These are phyloP conservation scores for Empidonax alnorum DNA, from an alignment of 2,113 vertebrate genomes.

Conservation along the genomic window DNA sequence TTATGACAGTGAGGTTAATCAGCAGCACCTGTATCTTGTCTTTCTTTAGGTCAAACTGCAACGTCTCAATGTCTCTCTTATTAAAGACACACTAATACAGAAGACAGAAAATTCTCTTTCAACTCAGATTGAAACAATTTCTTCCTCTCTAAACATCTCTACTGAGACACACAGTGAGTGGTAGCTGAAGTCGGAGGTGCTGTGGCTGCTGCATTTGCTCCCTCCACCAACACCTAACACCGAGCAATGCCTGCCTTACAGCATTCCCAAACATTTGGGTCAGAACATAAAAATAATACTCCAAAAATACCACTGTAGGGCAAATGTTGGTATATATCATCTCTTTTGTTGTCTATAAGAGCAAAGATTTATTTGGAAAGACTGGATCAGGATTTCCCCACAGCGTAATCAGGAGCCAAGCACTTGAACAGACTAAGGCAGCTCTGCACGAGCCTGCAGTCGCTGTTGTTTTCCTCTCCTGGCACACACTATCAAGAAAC, in stretches of 20 bases:
- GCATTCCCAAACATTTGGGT: neutral
- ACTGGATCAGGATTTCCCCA: neutral
- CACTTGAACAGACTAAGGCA: neutral
- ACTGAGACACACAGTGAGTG: neutral
- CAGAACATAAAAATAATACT: neutral
- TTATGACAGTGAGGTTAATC: neutral
- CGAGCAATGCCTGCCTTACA: neutral
- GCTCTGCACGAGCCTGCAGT: neutral
- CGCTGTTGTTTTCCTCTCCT: neutral
- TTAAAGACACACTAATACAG: neutral
- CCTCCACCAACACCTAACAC: neutral
- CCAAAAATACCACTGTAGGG: neutral
- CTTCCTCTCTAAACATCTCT: neutral
- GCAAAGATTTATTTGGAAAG: neutral
- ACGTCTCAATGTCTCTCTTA: neutral
- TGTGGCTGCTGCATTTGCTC: neutral
- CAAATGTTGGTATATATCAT: neutral
- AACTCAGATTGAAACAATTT: neutral
- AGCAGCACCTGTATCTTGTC: neutral
- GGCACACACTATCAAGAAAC: neutral
- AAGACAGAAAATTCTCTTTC: neutral
- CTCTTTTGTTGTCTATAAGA: neutral
- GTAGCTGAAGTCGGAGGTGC: neutral
- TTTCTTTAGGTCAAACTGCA: neutral
- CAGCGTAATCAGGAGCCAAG: neutral